A percentile compares a stretch with the other conserved stretches of the same genome.
Evolutionary conservation across 2,113 vertebrate species (phyloP).

Genomic region (Stomatorhinus ivindoensis): DNA sequence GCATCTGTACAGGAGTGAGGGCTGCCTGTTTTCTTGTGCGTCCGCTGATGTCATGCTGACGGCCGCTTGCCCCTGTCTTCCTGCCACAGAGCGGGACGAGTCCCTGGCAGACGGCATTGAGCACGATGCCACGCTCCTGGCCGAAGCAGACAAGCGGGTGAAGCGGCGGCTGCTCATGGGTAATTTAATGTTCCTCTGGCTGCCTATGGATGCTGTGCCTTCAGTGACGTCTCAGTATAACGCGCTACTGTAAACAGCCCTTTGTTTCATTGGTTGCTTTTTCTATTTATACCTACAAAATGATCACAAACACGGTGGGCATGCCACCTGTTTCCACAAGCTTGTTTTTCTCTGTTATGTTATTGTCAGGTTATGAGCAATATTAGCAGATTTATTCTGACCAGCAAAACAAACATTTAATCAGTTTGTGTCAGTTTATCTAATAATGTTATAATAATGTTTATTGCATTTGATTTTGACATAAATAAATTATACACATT

Average conservation of each 20-base stretch:
- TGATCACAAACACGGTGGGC: neutral
- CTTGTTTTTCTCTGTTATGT: neutral
- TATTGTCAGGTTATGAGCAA: neutral
- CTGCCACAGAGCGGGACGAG: slow-evolving; percentile 73
- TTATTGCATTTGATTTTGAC: neutral
- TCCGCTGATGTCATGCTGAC: neutral
- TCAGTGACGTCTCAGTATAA: neutral
- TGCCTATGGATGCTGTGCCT: neutral
- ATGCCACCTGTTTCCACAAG: neutral
- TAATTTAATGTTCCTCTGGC: slow-evolving; percentile 42
- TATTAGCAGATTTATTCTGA: neutral
- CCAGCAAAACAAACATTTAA: neutral
- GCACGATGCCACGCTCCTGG: slow-evolving; percentile 70
- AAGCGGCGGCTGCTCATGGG: slow-evolving; percentile 93
- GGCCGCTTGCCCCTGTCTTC: neutral
- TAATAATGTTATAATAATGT: neutral
- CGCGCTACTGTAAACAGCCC: neutral
- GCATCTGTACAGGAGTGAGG: neutral
- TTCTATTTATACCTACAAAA: neutral
- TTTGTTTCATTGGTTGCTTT: neutral
- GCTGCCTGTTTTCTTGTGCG: neutral
- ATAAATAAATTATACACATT: neutral
- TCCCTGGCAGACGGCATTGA: slow-evolving; percentile 60
- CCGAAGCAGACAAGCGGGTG: slow-evolving; percentile 89
- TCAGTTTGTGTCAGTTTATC: neutral